Evolutionary conservation across 2,113 vertebrate species (phyloP).

Genomic region (Cyprinodon brontotheroides): DNA sequence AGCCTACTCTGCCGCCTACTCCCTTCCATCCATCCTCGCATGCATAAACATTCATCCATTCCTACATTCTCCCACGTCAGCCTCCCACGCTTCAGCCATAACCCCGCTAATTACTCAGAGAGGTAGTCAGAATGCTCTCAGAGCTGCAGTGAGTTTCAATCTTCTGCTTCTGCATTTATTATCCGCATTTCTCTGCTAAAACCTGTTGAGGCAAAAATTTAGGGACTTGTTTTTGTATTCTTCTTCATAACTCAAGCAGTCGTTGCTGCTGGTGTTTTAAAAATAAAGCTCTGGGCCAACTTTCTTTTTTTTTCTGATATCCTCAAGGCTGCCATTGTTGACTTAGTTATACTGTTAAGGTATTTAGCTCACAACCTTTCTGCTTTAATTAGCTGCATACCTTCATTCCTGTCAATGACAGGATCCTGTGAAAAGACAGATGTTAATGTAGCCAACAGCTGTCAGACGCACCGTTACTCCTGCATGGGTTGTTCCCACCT

Average conservation of each 20-base stretch:
- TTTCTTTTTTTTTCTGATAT: constrained; percentile 42
- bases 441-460: constrained; percentile 28
- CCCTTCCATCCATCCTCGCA: constrained; percentile 17
- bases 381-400: constrained; percentile 40
- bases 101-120: constrained; percentile 61
- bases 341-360: constrained; percentile 16
- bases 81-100: constrained; percentile 46
- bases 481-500: constrained; percentile 23
- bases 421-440: constrained; percentile 11
- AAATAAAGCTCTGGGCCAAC: constrained; percentile 35
- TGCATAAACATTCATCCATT: constrained; percentile 33
- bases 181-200: constrained; percentile 38
- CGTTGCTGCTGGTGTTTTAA: constrained; percentile 19
- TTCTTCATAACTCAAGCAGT: constrained; percentile 38
- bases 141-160: constrained; percentile 48
- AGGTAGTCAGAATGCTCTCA: constrained; percentile 39
- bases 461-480: constrained; percentile 6
- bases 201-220: constrained; percentile 45
- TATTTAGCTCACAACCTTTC: constrained; percentile 31
- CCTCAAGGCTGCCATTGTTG: constrained; percentile 26
- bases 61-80: constrained; percentile 33
- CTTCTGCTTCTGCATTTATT: constrained; percentile 47
- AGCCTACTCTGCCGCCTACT: not conserved
- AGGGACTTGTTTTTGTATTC: constrained; percentile 28
- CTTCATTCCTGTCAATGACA: constrained; percentile 14